Percentiles rank a stretch among this genome's conserved stretches.
Conservation (phyloP, 2,888 invertebrate genomes). For the Oxytorus armatus region DNA sequence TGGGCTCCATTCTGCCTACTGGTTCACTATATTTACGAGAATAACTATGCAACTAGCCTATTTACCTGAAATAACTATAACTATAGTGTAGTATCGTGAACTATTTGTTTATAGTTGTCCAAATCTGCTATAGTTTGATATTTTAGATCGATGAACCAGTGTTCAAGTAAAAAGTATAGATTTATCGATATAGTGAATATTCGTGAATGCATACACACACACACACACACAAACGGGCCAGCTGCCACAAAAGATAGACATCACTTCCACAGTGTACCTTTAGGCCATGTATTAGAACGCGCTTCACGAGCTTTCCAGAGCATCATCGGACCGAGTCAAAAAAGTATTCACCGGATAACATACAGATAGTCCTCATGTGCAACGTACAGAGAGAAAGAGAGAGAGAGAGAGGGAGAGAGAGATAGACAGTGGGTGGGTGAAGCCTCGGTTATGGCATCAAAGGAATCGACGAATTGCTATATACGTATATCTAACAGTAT, state of each 20-base stretch:
- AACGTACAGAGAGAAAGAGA: neutral
- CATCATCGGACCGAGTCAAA: slow-evolving; percentile 67
- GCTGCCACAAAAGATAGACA: slow-evolving; percentile 72
- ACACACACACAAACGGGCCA: slow-evolving; percentile 69
- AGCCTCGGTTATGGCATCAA: slow-evolving; percentile 64
- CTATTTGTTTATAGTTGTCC: neutral
- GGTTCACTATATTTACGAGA: neutral
- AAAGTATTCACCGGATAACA: slow-evolving; percentile 76
- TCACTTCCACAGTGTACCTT: slow-evolving; percentile 73
- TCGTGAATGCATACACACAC: slow-evolving; percentile 60
- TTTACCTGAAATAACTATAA: neutral
- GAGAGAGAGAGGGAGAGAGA: neutral
- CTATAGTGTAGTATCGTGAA: slow-evolving; percentile 1
- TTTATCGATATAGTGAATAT: slow-evolving; percentile 15
- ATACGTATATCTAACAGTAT: too few species aligned
- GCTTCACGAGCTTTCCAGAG: slow-evolving; percentile 42
- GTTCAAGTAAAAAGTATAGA: slow-evolving; percentile 13
- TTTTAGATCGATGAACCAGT: neutral
- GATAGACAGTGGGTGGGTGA: too few species aligned
- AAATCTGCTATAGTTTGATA: neutral
- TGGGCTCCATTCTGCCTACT: neutral
- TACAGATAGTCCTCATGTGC: slow-evolving; percentile 14
- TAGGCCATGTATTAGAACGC: slow-evolving; percentile 38
- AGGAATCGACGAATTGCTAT: slow-evolving; percentile 45
- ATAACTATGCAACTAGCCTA: slow-evolving; percentile 1